Evolutionary conservation across 1,140 invertebrate species (phyloP).

Genomic region (Potamilus streckersoni): DNA sequence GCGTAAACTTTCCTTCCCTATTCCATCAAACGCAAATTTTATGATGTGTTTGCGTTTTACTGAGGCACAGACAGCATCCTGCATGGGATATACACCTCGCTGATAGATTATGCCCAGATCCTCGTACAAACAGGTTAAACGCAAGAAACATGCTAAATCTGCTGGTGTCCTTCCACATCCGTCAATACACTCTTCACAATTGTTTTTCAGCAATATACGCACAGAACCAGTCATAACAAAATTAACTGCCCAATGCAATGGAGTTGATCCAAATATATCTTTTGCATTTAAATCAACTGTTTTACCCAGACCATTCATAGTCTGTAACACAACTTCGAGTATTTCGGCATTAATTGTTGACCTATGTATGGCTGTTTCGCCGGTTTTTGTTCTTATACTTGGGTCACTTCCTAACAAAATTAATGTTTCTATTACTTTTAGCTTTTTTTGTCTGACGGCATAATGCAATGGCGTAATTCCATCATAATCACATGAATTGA

Average conservation of each 20-base stretch:
- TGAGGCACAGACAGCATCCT: too few species aligned
- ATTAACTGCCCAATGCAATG: conserved; percentile 20
- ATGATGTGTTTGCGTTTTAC: conserved; percentile 1
- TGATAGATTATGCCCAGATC: neutral
- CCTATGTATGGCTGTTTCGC: conserved; percentile 6
- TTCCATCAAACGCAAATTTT: neutral
- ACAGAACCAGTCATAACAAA: neutral
- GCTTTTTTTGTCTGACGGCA: neutral
- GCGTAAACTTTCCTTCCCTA: neutral
- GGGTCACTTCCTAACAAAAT: conserved; percentile 1
- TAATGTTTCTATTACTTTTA: conserved; percentile 2
- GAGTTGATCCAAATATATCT: conserved; percentile 17
- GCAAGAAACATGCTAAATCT: neutral
- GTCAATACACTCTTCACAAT: neutral
- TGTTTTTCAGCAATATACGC: conserved; percentile 4
- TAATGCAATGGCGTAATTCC: conserved; percentile 10
- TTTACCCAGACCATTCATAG: neutral
- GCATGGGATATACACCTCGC: conserved; percentile 2
- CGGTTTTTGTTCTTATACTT: conserved; percentile 3
- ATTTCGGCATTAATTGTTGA: conserved; percentile 2
- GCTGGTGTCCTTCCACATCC: neutral
- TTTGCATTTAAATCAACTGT: conserved; percentile 10
- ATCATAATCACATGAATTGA: conserved; percentile 6
- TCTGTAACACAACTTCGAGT: neutral
- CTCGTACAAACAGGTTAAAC: conserved; percentile 1